Evolutionary conservation across 2,888 invertebrate genomes (phyloP).

Genomic region (Diploptera punctata): DNA sequence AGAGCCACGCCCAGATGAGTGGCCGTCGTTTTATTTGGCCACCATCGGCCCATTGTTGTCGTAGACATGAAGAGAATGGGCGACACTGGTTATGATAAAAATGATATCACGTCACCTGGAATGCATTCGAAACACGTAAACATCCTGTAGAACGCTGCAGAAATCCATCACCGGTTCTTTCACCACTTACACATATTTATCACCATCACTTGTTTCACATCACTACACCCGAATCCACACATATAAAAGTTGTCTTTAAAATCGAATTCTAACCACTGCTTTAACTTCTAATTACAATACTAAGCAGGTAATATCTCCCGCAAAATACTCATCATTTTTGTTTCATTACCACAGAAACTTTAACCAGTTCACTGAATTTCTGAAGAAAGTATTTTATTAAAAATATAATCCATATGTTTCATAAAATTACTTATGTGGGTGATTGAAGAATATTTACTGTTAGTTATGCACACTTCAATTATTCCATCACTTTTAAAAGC

Average conservation of each 20-base stretch:
- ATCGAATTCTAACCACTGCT: no score
- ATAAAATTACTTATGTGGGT: not conserved
- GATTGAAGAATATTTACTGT: not conserved
- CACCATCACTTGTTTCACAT: not conserved
- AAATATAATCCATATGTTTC: not conserved
- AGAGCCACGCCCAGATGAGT: not conserved
- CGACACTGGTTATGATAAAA: no score
- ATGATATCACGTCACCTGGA: slow-evolving; percentile 10
- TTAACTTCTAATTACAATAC: no score
- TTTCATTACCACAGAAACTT: not conserved
- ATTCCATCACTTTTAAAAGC: no score
- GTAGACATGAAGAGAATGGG: not conserved
- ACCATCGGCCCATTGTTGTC: slow-evolving; percentile 7
- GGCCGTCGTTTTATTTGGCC: not conserved
- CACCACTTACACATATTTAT: not conserved
- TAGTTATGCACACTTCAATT: no score
- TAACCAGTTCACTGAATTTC: not conserved
- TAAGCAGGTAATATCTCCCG: not conserved
- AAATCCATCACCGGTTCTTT: no score
- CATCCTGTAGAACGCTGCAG: not conserved
- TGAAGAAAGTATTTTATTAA: not conserved
- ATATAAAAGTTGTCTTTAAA: not conserved
- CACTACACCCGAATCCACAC: not conserved
- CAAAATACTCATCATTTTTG: not conserved
- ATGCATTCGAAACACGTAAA: not conserved